phyloP scores from a whole-genome alignment of 2,888 invertebrate genomes.

The Desoria tigrina region DNA sequence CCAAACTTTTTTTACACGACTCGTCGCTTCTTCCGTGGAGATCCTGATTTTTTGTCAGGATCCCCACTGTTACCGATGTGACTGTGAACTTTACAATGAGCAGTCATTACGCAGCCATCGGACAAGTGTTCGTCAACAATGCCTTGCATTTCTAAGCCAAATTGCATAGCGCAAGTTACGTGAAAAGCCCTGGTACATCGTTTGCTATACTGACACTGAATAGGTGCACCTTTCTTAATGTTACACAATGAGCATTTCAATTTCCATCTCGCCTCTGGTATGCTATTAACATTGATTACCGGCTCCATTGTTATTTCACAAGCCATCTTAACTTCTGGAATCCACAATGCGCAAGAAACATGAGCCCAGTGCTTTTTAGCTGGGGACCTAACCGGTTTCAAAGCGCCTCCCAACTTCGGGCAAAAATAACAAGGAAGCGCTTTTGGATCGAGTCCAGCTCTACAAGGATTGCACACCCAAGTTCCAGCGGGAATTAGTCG shows the following conservation, averaged over 20 bases:
- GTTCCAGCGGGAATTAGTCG: constrained; percentile 8
- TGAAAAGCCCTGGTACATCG: constrained; percentile 19
- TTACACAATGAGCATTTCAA: constrained; percentile 23
- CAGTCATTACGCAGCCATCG: constrained; percentile 4
- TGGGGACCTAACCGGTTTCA: constrained; percentile 18
- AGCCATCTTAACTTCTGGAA: constrained; percentile 18
- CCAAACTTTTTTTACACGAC: too few relatives aligned
- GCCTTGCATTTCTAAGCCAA: constrained; percentile 11
- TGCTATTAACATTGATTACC: constrained; percentile 3
- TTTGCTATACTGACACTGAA: constrained; percentile 22
- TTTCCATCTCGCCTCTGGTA: constrained; percentile 17
- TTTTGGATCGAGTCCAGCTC: neutral
- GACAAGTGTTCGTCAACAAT: constrained; percentile 6
- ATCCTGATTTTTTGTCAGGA: neutral
- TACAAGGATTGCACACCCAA: constrained; percentile 22
- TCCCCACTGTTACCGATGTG: neutral
- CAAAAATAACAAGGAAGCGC: constrained; percentile 19
- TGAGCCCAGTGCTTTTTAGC: constrained; percentile 18
- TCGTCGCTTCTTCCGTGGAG: too few relatives aligned
- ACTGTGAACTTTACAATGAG: constrained; percentile 13
- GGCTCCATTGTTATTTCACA: neutral
- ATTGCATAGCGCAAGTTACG: constrained; percentile 21
- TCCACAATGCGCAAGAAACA: constrained; percentile 23
- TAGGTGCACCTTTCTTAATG: constrained; percentile 13
- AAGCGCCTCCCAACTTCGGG: constrained; percentile 16